Conservation (phyloP, 2,113 vertebrate genomes). For the Azemiops feae region DNA sequence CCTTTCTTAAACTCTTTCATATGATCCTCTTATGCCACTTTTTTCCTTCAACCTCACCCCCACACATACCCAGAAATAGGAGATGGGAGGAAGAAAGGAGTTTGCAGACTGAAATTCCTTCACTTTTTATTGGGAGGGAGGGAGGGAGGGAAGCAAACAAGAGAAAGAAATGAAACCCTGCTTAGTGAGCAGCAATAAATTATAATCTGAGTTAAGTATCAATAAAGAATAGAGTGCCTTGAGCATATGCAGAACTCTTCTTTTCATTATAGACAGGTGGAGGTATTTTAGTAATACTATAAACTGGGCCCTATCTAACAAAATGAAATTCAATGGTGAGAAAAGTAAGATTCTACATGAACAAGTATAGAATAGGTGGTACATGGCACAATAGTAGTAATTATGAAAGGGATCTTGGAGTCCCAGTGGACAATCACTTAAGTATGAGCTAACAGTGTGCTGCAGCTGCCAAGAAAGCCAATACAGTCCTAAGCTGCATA, state of each 20-base stretch:
- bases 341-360: not conserved
- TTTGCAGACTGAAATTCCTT: not conserved
- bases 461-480: not conserved
- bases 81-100: not conserved
- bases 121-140: not conserved
- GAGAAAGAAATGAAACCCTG: not conserved
- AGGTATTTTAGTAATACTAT: not conserved
- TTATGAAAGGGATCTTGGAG: not conserved
- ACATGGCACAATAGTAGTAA: not conserved
- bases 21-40: not conserved
- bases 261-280: not conserved
- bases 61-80: not conserved
- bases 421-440: not conserved
- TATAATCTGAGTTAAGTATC: not conserved
- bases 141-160: not conserved
- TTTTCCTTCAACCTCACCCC: rapidly evolving
- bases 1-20: not conserved
- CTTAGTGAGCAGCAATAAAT: not conserved
- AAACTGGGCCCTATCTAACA: not conserved
- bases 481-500: not conserved
- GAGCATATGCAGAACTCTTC: not conserved
- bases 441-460: not conserved
- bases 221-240: not conserved
- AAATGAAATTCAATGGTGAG: not conserved
- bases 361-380: not conserved